Conservation (phyloP, 2,797 vertebrate genomes). For the Pipistrellus pipistrellus region DNA sequence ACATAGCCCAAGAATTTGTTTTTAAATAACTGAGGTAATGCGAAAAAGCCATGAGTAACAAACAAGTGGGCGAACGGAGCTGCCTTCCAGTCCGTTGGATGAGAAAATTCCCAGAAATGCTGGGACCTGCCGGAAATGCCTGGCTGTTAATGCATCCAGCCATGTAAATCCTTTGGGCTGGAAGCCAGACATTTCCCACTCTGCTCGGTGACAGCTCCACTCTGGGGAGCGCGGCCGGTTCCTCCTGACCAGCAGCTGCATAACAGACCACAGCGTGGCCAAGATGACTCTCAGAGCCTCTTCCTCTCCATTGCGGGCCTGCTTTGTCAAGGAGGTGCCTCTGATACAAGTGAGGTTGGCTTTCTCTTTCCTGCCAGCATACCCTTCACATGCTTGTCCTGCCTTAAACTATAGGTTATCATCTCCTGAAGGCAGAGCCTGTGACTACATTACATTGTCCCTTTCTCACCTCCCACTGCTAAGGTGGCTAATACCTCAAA, state of each 20-base stretch:
- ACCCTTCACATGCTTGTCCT: background rate
- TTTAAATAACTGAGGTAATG: slow-evolving; percentile 76
- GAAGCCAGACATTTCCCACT: slow-evolving; percentile 80
- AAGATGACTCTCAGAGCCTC: background rate
- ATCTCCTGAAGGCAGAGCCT: background rate
- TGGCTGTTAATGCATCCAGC: slow-evolving; percentile 79
- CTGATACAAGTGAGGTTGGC: background rate
- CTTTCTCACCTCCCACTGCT: background rate
- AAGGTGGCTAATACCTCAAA: background rate
- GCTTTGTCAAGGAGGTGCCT: slow-evolving; percentile 12
- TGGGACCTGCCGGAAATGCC: slow-evolving; percentile 87
- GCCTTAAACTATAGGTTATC: background rate
- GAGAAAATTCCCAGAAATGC: slow-evolving; percentile 90
- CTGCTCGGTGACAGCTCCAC: slow-evolving; percentile 64
- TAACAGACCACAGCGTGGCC: slow-evolving; percentile 56
- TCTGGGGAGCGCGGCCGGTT: slow-evolving; percentile 56
- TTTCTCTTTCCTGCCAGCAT: background rate
- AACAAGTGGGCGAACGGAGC: slow-evolving; percentile 86
- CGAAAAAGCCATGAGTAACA: slow-evolving; percentile 89
- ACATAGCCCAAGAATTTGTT: slow-evolving; percentile 81
- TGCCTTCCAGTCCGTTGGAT: slow-evolving; percentile 79
- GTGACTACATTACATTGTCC: background rate
- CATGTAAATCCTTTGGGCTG: slow-evolving; percentile 72
- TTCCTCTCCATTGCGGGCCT: background rate
- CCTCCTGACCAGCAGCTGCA: slow-evolving; percentile 40